Evolutionary conservation across 2,888 invertebrate genomes (phyloP).

Genomic region (Erebia ligea): DNA sequence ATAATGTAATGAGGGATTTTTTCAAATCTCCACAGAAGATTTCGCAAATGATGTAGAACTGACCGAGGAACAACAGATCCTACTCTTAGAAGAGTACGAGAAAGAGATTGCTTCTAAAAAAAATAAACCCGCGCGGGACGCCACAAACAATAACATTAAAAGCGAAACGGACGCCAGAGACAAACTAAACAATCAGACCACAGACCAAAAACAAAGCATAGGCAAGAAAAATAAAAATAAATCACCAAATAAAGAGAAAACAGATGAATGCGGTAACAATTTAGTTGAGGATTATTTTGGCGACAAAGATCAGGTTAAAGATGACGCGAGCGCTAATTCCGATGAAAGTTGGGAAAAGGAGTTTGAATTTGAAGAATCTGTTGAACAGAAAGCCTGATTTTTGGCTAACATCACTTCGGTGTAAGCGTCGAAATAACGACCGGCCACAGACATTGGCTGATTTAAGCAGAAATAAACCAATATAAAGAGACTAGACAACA

Average conservation of each 20-base stretch:
- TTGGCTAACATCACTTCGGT: constrained; percentile 18
- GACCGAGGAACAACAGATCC: constrained; percentile 87
- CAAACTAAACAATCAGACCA: constrained; percentile 51
- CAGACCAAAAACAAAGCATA: constrained; percentile 54
- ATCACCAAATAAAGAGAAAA: constrained; percentile 65
- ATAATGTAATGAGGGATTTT: constrained; percentile 10
- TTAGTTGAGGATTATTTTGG: constrained; percentile 82
- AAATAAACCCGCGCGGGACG: constrained; percentile 55
- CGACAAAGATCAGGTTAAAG: constrained; percentile 67
- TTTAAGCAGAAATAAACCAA: neutral
- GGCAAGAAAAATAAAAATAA: constrained; percentile 52
- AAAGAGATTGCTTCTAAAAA: constrained; percentile 82
- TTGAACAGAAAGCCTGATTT: constrained; percentile 63
- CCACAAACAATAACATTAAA: constrained; percentile 49
- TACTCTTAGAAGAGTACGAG: constrained; percentile 87
- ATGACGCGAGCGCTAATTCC: constrained; percentile 78
- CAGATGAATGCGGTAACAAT: constrained; percentile 73
- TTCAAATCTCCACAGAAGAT: constrained; percentile 74
- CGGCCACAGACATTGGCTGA: neutral
- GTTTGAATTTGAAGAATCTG: constrained; percentile 78
- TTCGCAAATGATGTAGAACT: constrained; percentile 86
- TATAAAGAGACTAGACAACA: neutral
- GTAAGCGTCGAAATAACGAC: constrained; percentile 8
- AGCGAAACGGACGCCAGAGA: constrained; percentile 60
- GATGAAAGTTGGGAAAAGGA: constrained; percentile 85